Conservation (phyloP, 2,888 invertebrate genomes). For the Phytoseiulus persimilis region DNA sequence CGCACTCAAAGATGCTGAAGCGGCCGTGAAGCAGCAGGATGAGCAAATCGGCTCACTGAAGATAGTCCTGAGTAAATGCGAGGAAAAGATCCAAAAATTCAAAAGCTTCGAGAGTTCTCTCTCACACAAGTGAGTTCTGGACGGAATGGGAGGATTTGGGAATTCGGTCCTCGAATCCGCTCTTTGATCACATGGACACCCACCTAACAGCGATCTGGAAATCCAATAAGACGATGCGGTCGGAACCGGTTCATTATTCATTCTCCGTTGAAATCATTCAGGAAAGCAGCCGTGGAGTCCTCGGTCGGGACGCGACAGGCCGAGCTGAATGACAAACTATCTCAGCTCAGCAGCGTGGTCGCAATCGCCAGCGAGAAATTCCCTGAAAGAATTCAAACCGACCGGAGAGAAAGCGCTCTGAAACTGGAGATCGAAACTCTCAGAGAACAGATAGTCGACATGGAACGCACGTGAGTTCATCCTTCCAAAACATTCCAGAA, state of each 20-base stretch:
- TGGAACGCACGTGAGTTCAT: constrained; percentile 25
- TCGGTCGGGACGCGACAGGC: not conserved
- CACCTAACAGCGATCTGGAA: too few relatives aligned
- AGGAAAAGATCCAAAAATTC: constrained; percentile 27
- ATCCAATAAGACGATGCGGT: too few relatives aligned
- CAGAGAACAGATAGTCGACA: not conserved
- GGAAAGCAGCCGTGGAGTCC: not conserved
- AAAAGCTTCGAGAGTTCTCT: not conserved
- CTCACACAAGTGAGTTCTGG: not conserved
- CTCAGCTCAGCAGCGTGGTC: not conserved
- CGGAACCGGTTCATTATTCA: too few relatives aligned
- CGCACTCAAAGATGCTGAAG: not conserved
- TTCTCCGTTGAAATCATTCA: not conserved
- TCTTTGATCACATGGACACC: too few relatives aligned
- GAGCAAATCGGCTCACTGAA: not conserved
- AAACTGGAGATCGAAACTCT: constrained; percentile 8
- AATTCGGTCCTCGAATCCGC: too few relatives aligned
- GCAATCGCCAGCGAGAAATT: not conserved
- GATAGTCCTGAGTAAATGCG: not conserved
- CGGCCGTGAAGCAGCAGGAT: not conserved
- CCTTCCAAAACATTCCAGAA: not conserved
- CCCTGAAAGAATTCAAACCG: not conserved
- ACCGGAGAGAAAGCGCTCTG: not conserved
- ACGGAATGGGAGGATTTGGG: too few relatives aligned
- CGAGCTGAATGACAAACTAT: not conserved